These are phyloP conservation scores for Palythoa caribaeorum DNA, from an alignment of 92 coral and sea anemone genomes.

Conservation along the genomic window DNA sequence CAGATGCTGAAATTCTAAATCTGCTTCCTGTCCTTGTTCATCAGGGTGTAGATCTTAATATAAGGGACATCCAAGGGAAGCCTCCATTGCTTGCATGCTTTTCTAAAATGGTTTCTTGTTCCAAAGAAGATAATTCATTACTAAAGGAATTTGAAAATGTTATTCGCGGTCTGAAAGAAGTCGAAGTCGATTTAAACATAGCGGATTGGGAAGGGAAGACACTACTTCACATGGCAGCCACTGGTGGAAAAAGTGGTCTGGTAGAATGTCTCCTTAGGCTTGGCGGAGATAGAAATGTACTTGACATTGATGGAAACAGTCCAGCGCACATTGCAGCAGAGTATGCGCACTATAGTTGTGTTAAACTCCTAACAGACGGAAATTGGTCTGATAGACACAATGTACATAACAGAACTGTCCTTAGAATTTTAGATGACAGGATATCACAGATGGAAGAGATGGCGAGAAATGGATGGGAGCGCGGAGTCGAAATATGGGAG, in stretches of 20 bases:
- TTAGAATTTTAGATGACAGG: conserved; percentile 1
- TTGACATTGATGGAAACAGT: conserved; percentile 49
- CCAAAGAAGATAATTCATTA: neutral
- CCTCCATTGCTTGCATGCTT: conserved; percentile 34
- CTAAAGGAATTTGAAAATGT: neutral
- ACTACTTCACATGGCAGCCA: conserved; percentile 48
- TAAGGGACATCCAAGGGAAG: conserved; percentile 23
- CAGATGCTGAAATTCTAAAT: neutral
- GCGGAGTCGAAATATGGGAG: neutral
- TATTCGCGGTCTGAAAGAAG: neutral
- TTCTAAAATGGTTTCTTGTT: neutral
- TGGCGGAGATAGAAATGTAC: conserved; percentile 35
- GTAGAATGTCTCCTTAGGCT: neutral
- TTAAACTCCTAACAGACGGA: neutral
- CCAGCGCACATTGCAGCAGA: conserved; percentile 48
- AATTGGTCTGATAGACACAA: neutral
- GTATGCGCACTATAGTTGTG: conserved; percentile 34
- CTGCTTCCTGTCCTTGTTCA: neutral
- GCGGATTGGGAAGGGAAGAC: conserved; percentile 34
- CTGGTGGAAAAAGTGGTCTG: conserved; percentile 21
- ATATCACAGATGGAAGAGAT: neutral
- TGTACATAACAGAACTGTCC: neutral
- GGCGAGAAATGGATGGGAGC: conserved; percentile 2
- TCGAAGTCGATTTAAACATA: conserved; percentile 22
- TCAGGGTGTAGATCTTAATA: neutral